A percentile compares a stretch with the other conserved stretches of the same genome.
Conservation (phyloP, 2,888 invertebrate genomes). For the Leucophora obtusa region DNA sequence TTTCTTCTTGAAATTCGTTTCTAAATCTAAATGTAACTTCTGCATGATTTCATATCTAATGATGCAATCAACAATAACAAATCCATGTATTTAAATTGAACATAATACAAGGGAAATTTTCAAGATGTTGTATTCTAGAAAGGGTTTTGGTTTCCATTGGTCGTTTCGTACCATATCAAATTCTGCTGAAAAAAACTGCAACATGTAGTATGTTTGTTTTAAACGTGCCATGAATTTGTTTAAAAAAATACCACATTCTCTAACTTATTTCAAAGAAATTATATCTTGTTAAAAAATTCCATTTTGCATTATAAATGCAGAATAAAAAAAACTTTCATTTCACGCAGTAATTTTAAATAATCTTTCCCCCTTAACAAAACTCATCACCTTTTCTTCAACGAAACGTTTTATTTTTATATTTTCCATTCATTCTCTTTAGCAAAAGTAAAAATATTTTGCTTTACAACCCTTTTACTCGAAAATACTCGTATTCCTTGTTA, state of each 20-base stretch:
- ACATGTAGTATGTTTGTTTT: constrained; percentile 41
- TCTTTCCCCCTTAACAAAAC: constrained; percentile 33
- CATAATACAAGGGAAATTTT: not conserved
- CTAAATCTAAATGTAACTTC: constrained; percentile 50
- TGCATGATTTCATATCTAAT: constrained; percentile 65
- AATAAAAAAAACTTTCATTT: constrained; percentile 39
- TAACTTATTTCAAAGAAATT: constrained; percentile 19
- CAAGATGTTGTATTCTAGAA: not conserved
- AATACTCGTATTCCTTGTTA: constrained; percentile 3
- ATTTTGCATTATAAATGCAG: constrained; percentile 45
- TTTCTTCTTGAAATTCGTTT: constrained; percentile 25
- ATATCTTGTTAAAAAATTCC: constrained; percentile 17
- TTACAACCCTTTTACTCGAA: constrained; percentile 44
- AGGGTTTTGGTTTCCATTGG: not conserved
- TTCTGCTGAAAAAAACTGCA: constrained; percentile 20
- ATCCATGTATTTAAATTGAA: constrained; percentile 47
- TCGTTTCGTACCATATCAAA: too few relatives aligned
- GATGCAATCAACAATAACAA: constrained; percentile 63
- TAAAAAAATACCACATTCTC: not conserved
- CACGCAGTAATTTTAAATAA: constrained; percentile 62
- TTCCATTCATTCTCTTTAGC: constrained; percentile 20
- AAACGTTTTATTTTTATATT: constrained; percentile 38
- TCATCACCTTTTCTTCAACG: constrained; percentile 46
- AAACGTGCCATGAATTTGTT: constrained; percentile 61
- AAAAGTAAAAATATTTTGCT: constrained; percentile 16